Base-by-base conservation (phyloP, 2,888 invertebrate species). In the Lasioglossum marginatum region DNA sequence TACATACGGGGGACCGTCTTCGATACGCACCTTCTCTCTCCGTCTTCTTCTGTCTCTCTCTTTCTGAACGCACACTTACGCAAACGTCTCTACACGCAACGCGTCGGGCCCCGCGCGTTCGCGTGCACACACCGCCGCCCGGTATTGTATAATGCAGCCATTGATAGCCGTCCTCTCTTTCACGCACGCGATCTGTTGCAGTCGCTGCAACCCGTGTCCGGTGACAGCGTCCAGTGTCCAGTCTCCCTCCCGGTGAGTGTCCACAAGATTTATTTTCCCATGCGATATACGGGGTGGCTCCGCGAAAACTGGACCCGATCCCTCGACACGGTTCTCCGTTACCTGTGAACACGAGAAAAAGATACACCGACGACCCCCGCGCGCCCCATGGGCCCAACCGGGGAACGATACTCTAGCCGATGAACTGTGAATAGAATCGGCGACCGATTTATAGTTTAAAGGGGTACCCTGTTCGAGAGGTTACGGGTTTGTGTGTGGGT, bases 191-290 rank as follows among this genome's bases (percentile, higher is more conserved):
- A 94, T 94, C 93, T 93, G 94, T 94, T 93, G 93, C 93, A 93
- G 93, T 94, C 93, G 93, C 87, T 93, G 93, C 93, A 93, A 92
- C 92, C 92, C 94, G 94, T 94, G 94, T 95, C 94, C 94, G 94
- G 94, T 94, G 94, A 94, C 94, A 93, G 93, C 92, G 91, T 94
- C 94, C 94, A 94, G 94, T 93, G 93, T 93, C 94, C 93, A 92
- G 92, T 93, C 93, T 91, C 92, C 90, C 92, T 92, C 93, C 91
- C 92, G 92, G 92, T 93, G 93, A 94, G 93, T 94, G 93, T 93
- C 93, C 94, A 88, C 93, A 92, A 95, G 94, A 95, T 94, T 95
- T 95, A 94, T 95, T 94, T 94, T 95, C 94, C 94, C 94, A 94
- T 92, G 93, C 92, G 90, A 93, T 93, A 92, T 92, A 92, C 92